phyloP scores from a whole-genome alignment of 1,140 invertebrate genomes.

The Formica exsecta region DNA sequence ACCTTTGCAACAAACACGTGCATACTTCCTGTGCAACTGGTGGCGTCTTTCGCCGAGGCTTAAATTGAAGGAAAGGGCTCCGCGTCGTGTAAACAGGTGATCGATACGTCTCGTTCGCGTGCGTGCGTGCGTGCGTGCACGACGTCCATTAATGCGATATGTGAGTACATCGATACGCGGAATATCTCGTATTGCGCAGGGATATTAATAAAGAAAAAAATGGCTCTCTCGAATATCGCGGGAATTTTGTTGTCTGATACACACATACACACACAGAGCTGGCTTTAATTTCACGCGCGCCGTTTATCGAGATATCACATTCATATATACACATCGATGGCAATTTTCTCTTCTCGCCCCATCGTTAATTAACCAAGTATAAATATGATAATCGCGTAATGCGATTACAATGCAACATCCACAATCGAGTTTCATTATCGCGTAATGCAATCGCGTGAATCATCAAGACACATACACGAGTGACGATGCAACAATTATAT shows the following conservation, averaged over 20 bases:
- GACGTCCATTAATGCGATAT: slow-evolving; percentile 36
- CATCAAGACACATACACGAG: not conserved
- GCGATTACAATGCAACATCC: slow-evolving; percentile 30
- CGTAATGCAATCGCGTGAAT: not conserved
- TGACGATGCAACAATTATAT: slow-evolving; percentile 7
- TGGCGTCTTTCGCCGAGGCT: slow-evolving; percentile 42
- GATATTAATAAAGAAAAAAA: not conserved
- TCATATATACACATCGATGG: not conserved
- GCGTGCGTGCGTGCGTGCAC: slow-evolving; percentile 30
- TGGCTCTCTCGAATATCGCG: not conserved
- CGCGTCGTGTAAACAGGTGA: slow-evolving; percentile 39
- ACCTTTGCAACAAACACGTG: slow-evolving; percentile 19
- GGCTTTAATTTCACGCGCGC: not conserved
- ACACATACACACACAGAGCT: not conserved
- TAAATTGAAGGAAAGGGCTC: slow-evolving; percentile 30
- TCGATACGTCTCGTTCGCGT: slow-evolving; percentile 36
- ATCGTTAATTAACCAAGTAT: not conserved
- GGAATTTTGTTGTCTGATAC: not conserved
- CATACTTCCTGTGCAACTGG: slow-evolving; percentile 52
- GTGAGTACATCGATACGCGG: slow-evolving; percentile 37
- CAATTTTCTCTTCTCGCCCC: not conserved
- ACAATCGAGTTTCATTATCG: slow-evolving; percentile 39
- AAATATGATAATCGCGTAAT: slow-evolving; percentile 15
- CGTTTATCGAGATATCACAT: slow-evolving; percentile 9
- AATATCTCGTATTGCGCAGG: slow-evolving; percentile 19